Evolutionary conservation across 64 coral and sea anemone species (phyloP).

Genomic region (Pocillopora damicornis): DNA sequence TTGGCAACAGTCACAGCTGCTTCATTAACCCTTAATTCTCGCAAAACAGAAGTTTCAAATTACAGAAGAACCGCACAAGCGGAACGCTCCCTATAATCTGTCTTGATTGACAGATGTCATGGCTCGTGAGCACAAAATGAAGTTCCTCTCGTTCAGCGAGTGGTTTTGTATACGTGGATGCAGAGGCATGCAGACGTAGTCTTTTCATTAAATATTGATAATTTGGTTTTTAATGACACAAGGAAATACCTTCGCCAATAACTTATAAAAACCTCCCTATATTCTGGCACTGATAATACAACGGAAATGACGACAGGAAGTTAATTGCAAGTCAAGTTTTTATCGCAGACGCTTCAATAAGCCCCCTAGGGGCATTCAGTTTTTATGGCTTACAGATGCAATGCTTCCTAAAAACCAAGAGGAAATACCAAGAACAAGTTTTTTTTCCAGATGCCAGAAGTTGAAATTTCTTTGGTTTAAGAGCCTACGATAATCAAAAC

Average conservation of each 20-base stretch:
- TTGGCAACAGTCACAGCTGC: slow-evolving; percentile 27
- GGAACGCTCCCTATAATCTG: background rate
- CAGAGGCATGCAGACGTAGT: background rate
- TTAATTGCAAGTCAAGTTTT: too few relatives aligned
- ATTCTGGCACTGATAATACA: too few relatives aligned
- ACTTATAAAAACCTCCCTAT: background rate
- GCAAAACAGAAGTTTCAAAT: background rate
- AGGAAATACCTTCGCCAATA: background rate
- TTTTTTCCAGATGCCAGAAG: too few relatives aligned
- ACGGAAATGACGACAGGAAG: too few relatives aligned
- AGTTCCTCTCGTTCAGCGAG: background rate
- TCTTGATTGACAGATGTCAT: slow-evolving; percentile 5
- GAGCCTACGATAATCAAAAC: too few relatives aligned
- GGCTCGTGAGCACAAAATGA: background rate
- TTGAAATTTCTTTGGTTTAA: too few relatives aligned
- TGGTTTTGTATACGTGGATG: slow-evolving; percentile 1
- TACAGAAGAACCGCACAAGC: background rate
- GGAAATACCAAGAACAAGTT: too few relatives aligned
- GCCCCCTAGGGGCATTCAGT: too few relatives aligned
- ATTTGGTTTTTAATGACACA: background rate
- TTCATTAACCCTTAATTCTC: background rate
- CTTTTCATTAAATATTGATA: background rate
- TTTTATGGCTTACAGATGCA: too few relatives aligned
- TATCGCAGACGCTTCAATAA: too few relatives aligned
- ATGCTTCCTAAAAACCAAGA: too few relatives aligned